phyloP scores from a whole-genome alignment of 1,140 invertebrate species.

The Idris sp. region DNA sequence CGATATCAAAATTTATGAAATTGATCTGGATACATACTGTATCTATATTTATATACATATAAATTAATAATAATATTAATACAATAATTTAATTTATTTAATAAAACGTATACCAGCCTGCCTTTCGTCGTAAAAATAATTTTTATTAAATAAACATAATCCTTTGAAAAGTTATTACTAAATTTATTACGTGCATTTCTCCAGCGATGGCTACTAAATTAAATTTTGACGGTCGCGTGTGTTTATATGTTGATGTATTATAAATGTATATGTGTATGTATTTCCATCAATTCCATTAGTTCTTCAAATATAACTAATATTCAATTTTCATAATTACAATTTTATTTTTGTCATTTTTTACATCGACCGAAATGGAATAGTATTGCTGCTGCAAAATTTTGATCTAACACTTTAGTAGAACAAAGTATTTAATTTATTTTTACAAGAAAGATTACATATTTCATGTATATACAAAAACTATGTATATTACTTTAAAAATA shows the following conservation, averaged over 20 bases:
- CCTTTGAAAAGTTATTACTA: slow-evolving; percentile 48
- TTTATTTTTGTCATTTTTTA: slow-evolving; percentile 1
- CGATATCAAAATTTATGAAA: slow-evolving; percentile 44
- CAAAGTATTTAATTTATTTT: too few relatives aligned
- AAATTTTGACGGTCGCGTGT: slow-evolving; percentile 43
- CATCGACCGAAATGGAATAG: background rate
- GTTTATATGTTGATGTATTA: slow-evolving; percentile 16
- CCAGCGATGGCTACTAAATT: slow-evolving; percentile 43
- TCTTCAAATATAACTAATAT: slow-evolving; percentile 34
- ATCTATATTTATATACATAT: slow-evolving; percentile 36
- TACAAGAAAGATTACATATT: too few relatives aligned
- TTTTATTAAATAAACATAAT: slow-evolving; percentile 46
- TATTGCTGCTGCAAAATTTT: too few relatives aligned
- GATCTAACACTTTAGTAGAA: too few relatives aligned
- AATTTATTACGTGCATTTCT: slow-evolving; percentile 43
- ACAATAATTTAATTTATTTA: slow-evolving; percentile 50
- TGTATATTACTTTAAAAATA: too few relatives aligned
- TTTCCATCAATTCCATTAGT: slow-evolving; percentile 44
- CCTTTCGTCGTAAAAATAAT: slow-evolving; percentile 40
- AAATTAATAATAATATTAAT: slow-evolving; percentile 53
- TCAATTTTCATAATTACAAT: slow-evolving; percentile 40
- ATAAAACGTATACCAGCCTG: slow-evolving; percentile 20
- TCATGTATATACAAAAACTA: too few relatives aligned
- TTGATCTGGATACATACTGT: slow-evolving; percentile 39
- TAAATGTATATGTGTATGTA: background rate